These are phyloP conservation scores for Lasioglossum villosulum DNA, from an alignment of 2,888 invertebrate genomes.

Conservation along the genomic window DNA sequence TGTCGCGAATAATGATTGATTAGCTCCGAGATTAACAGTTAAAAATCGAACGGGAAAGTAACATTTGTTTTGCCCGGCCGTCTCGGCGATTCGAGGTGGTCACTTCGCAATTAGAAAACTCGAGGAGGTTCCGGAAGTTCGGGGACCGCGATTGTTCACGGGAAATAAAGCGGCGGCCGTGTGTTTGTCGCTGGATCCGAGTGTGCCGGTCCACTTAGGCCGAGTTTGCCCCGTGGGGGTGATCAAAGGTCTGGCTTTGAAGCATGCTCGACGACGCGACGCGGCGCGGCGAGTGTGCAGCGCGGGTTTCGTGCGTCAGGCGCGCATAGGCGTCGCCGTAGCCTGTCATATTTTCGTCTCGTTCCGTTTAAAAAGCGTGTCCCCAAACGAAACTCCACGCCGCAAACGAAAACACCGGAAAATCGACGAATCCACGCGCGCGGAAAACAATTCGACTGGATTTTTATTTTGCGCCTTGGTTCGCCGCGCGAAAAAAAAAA, in stretches of 20 bases:
- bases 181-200: slow-evolving; percentile 41
- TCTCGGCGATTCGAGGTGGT: neutral
- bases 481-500: neutral
- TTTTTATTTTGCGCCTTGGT: neutral
- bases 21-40: neutral
- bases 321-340: neutral
- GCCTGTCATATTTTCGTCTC: slow-evolving; percentile 35
- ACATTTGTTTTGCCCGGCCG: neutral
- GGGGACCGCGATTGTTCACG: slow-evolving; percentile 8
- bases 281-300: slow-evolving; percentile 4
- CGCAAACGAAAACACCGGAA: neutral
- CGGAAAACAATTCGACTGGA: neutral
- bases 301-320: slow-evolving; percentile 28
- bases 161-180: slow-evolving; percentile 25
- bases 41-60: neutral
- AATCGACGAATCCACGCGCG: neutral
- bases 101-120: slow-evolving; percentile 11
- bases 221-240: slow-evolving; percentile 50
- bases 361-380: neutral
- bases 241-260: slow-evolving; percentile 55
- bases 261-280: slow-evolving; percentile 14
- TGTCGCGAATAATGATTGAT: neutral
- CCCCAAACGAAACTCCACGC: neutral
- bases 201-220: slow-evolving; percentile 57
- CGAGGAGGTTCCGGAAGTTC: neutral